A percentile compares a stretch with the other conserved stretches of the same genome.
Conservation (phyloP, 2,797 vertebrate genomes). For the Mus spretus region DNA sequence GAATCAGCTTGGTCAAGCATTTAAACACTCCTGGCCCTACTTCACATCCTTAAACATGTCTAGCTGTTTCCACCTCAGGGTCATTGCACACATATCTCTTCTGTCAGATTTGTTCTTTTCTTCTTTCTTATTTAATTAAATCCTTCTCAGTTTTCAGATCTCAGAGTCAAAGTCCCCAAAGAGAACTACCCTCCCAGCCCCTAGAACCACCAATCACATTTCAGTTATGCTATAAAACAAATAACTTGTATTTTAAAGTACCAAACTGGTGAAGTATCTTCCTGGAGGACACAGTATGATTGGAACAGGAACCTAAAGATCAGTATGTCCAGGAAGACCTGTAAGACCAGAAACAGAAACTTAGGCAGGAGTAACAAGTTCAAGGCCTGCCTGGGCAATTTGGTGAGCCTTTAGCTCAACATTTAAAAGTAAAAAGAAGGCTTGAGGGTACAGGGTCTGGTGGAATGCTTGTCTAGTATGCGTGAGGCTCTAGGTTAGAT, state of each 20-base stretch:
- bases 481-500: neutral
- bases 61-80: neutral
- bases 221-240: constrained; percentile 55
- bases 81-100: neutral
- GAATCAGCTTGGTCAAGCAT: neutral
- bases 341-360: neutral
- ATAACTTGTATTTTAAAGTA: constrained; percentile 57
- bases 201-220: neutral
- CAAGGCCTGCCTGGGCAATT: neutral
- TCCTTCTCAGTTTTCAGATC: constrained; percentile 38
- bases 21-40: neutral
- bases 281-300: neutral
- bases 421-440: neutral
- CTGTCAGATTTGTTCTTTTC: constrained; percentile 36
- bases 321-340: neutral
- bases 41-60: neutral
- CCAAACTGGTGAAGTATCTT: constrained; percentile 13
- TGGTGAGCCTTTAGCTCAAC: neutral
- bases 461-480: neutral
- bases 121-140: constrained; percentile 56
- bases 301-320: constrained; percentile 32
- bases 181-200: neutral
- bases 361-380: neutral
- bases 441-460: neutral
- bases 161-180: constrained; percentile 20